These are phyloP conservation scores for Rhea pennata DNA, from an alignment of 2,113 vertebrate species.

Conservation along the genomic window DNA sequence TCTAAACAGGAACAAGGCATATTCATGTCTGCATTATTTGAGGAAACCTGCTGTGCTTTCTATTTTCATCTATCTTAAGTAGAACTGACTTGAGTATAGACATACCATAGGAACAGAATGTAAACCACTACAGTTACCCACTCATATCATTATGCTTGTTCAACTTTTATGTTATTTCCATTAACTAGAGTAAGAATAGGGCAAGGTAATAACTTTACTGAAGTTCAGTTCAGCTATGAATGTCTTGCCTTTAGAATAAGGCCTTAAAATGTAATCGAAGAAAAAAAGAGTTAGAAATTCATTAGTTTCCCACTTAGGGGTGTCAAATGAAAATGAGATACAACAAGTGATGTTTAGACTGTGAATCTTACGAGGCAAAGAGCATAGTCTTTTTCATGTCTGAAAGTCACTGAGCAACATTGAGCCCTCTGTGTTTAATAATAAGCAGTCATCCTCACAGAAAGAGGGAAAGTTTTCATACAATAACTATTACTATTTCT, in stretches of 20 bases:
- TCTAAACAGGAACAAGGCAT: background rate
- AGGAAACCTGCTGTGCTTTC: background rate
- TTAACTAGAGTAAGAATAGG: background rate
- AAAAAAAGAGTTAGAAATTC: background rate
- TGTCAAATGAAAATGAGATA: background rate
- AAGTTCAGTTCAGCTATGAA: background rate
- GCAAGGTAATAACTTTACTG: background rate
- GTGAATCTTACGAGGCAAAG: background rate
- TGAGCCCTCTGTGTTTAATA: background rate
- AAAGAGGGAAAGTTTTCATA: background rate
- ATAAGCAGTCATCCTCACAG: background rate
- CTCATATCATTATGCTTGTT: background rate
- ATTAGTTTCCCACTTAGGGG: background rate
- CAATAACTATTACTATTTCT: background rate
- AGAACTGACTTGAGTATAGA: background rate
- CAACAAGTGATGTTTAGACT: background rate
- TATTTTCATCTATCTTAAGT: background rate
- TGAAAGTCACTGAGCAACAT: background rate
- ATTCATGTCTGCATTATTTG: background rate
- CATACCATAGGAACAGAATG: background rate
- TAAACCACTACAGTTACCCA: background rate
- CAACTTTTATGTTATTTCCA: background rate
- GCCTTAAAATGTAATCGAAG: background rate
- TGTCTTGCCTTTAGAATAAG: background rate
- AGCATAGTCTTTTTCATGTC: background rate